Evolutionary conservation across 2,113 vertebrate species (phyloP).

Genomic region (Hylia prasina): DNA sequence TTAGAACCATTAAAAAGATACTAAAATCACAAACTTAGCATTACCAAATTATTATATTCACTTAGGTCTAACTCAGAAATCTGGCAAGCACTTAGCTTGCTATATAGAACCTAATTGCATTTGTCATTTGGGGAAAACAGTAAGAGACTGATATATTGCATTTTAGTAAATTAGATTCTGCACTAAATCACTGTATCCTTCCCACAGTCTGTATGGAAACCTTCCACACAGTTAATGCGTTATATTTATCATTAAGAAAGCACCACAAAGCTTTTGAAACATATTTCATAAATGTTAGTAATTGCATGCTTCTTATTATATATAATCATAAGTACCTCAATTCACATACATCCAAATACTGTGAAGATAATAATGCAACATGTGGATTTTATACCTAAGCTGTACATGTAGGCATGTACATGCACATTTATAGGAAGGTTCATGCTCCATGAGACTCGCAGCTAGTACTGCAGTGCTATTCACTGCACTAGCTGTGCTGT

Average conservation of each 20-base stretch:
- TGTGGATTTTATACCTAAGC: background rate
- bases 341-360: background rate
- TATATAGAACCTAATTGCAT: background rate
- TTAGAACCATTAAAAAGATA: background rate
- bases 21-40: background rate
- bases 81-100: background rate
- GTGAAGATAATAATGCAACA: background rate
- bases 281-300: background rate
- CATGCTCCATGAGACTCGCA: background rate
- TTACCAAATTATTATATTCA: background rate
- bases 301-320: background rate
- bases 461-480: background rate
- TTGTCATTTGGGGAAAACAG: background rate
- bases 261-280: background rate
- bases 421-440: background rate
- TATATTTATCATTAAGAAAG: background rate
- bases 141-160: background rate
- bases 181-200: background rate
- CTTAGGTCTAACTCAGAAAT: background rate
- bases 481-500: background rate
- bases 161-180: background rate
- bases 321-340: background rate
- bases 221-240: background rate
- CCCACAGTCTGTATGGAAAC: background rate
- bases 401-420: background rate